Evolutionary conservation across 2,888 invertebrate genomes (phyloP).

Genomic region (Sinohyriopsis cumingii): DNA sequence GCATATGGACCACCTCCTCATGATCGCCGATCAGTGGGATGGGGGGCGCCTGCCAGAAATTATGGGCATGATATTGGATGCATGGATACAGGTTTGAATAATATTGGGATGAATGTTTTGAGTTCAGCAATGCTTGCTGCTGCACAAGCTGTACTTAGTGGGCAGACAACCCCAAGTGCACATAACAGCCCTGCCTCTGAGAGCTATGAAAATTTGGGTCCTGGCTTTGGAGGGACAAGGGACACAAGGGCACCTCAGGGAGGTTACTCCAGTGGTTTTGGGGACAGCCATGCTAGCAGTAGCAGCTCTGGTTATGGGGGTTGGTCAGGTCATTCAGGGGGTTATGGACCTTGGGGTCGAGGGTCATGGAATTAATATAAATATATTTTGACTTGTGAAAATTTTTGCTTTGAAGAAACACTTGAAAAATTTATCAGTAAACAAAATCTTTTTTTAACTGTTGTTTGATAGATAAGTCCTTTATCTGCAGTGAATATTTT

Average conservation of each 20-base stretch:
- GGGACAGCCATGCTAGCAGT: slow-evolving; percentile 20
- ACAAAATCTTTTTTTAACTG: no score
- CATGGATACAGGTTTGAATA: slow-evolving; percentile 33
- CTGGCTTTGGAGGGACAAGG: slow-evolving; percentile 39
- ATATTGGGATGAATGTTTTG: slow-evolving; percentile 61
- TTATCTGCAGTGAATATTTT: no score
- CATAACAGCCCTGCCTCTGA: slow-evolving; percentile 16
- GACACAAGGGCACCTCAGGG: slow-evolving; percentile 7
- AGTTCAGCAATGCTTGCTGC: slow-evolving; percentile 64
- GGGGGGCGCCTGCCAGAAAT: slow-evolving; percentile 9
- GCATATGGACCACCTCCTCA: background rate
- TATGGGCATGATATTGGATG: slow-evolving; percentile 7
- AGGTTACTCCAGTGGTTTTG: slow-evolving; percentile 7
- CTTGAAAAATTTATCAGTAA: no score
- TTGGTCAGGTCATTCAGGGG: background rate
- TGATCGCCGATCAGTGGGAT: slow-evolving; percentile 5
- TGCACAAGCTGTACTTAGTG: slow-evolving; percentile 60
- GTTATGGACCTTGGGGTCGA: no score
- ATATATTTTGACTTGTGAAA: no score
- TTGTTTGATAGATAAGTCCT: no score
- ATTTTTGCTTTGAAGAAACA: no score
- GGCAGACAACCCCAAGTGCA: slow-evolving; percentile 19
- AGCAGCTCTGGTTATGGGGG: slow-evolving; percentile 17
- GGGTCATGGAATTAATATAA: no score
- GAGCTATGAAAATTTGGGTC: slow-evolving; percentile 29